Evolutionary conservation across 2,888 invertebrate genomes (phyloP), one percentile per base, ranked within the genome.

Genomic region (Harpalus rubripes): DNA sequence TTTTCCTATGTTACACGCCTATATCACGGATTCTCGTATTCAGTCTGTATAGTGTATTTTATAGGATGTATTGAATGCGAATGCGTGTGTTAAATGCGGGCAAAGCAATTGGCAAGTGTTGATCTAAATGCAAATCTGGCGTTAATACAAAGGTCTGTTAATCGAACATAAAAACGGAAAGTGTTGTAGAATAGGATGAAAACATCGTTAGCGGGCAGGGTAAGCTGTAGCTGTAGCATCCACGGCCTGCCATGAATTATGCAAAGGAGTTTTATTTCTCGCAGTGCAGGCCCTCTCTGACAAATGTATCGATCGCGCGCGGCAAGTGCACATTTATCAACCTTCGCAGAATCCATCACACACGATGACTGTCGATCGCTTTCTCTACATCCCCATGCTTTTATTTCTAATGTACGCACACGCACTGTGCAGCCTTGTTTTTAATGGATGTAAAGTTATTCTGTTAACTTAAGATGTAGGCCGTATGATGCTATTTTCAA

Each of bases 231-330:
- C 16, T 22, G 68, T n/a, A 68, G n/a, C 39, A 32, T 68, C 39
- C 68, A 32, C 32, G 12, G 32, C 15, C 39, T 68, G 68, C 22
- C 52, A 76, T 76, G 76, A 76, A 76, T 76, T 76, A 76, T 76
- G 76, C 76, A 76, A 76, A 76, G 26, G 8, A 52, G 76, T 76
- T 76, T 44, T 52, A 76, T 26, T 76, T 76, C 22, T 76, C 52
- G n/a, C 44, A 68, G 68, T 68, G 68, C 68, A 68, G 26, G 1
- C n/a, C 22, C n/a, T 52, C 76, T 12, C 76, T 44, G 76, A 76
- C 76, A 76, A 76, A 76, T 76, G 76, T 76, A 76, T 76, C 76
- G 76, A 76, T 76, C 44, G n/a, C 44, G 76, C 12, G 68, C 68
- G 32, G 39, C 32, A 52, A 76, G 76, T 76, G 56, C 76, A 56